Conservation (phyloP, 2,888 invertebrate genomes). For the Pyrochroa serraticornis region DNA sequence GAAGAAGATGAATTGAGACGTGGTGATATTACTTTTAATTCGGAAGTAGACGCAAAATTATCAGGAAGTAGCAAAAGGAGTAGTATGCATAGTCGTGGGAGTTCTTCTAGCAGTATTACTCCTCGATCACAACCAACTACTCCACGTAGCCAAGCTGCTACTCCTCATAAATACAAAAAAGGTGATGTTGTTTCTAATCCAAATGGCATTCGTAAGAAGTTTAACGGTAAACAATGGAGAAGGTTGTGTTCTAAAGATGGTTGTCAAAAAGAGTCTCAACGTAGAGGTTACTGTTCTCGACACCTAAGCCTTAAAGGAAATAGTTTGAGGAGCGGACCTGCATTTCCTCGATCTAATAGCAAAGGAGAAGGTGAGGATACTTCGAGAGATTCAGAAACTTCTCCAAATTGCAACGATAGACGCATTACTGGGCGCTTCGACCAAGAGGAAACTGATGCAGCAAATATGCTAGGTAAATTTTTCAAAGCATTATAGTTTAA, state of each 20-base stretch:
- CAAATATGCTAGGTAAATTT: conserved; percentile 84
- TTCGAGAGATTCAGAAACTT: conserved; percentile 87
- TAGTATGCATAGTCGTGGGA: conserved; percentile 90
- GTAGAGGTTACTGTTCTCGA: conserved; percentile 94
- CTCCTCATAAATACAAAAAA: conserved; percentile 95
- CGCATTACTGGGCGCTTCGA: conserved; percentile 85
- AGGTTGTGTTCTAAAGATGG: conserved; percentile 94
- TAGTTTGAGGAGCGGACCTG: conserved; percentile 57
- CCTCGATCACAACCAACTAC: conserved; percentile 92
- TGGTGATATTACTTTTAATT: conserved; percentile 84
- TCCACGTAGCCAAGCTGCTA: conserved; percentile 84
- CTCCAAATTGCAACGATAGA: conserved; percentile 77
- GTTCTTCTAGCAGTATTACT: conserved; percentile 88
- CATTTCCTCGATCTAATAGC: conserved; percentile 63
- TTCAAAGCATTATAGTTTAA: background rate
- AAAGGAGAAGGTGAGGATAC: conserved; percentile 80
- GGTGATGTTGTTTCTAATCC: conserved; percentile 95
- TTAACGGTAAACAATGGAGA: conserved; percentile 99
- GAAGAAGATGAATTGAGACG: conserved; percentile 89
- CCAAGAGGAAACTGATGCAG: conserved; percentile 95
- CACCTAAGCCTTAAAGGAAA: conserved; percentile 91
- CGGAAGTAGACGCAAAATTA: conserved; percentile 77
- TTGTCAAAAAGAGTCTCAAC: conserved; percentile 96
- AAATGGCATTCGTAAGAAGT: conserved; percentile 97
- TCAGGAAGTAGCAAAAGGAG: conserved; percentile 81